phyloP scores from a whole-genome alignment of 1,140 invertebrate genomes.

The Sycophaga agraensis region DNA sequence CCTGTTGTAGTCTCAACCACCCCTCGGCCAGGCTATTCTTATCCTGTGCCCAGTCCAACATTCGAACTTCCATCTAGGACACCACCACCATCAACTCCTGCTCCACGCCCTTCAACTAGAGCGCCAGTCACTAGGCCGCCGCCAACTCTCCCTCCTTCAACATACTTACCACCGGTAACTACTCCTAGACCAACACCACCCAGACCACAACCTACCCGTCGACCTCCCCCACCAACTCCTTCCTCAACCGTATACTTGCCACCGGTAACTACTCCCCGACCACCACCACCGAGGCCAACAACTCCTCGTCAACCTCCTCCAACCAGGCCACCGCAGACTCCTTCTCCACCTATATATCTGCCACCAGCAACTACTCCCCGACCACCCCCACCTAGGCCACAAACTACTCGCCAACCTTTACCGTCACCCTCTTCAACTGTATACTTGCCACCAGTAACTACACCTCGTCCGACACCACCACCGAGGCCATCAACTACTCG shows the following conservation, averaged over 20 bases:
- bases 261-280: conserved; percentile 31
- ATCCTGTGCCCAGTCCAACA: background rate
- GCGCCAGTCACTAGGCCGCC: too few relatives aligned
- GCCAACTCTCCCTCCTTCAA: background rate
- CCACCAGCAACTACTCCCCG: conserved; percentile 8
- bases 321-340: conserved; percentile 5
- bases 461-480: conserved; percentile 6
- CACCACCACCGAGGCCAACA: conserved; percentile 13
- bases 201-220: conserved; percentile 12
- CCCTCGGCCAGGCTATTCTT: too few relatives aligned
- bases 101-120: background rate
- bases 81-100: background rate
- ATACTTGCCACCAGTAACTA: conserved; percentile 2
- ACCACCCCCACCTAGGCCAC: conserved; percentile 2
- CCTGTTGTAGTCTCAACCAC: background rate
- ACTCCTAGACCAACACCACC: conserved; percentile 4
- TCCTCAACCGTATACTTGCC: background rate
- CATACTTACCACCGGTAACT: background rate
- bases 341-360: background rate
- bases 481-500: conserved; percentile 1
- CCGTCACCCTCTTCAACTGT: background rate
- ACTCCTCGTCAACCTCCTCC: background rate
- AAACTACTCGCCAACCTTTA: background rate
- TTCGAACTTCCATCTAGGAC: background rate
- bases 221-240: background rate